phyloP scores from a whole-genome alignment of 2,797 vertebrate species.

The Nasua narica region DNA sequence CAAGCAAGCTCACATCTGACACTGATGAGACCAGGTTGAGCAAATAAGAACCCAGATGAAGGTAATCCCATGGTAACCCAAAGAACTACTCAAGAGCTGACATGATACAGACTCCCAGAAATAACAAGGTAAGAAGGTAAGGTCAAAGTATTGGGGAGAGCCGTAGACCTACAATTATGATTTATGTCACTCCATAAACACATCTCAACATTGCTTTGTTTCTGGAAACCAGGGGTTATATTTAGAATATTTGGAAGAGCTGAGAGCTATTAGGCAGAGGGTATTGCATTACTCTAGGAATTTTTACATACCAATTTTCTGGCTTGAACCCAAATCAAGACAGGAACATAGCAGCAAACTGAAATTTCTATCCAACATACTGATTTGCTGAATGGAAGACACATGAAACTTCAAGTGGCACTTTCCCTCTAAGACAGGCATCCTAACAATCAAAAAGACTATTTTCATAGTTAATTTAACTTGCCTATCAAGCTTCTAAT shows the following conservation, averaged over 20 bases:
- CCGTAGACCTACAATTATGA: not conserved
- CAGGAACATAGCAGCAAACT: not conserved
- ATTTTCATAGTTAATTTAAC: not conserved
- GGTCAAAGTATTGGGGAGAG: not conserved
- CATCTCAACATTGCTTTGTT: not conserved
- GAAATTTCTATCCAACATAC: not conserved
- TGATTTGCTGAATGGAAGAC: not conserved
- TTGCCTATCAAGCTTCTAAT: not conserved
- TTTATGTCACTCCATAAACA: too few relatives aligned
- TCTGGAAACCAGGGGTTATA: not conserved
- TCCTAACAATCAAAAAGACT: not conserved
- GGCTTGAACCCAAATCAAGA: not conserved
- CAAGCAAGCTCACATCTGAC: not conserved
- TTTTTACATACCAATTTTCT: not conserved
- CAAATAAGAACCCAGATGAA: not conserved
- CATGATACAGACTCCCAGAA: not conserved
- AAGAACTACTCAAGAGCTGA: not conserved
- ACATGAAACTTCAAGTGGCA: not conserved
- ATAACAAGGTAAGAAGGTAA: not conserved
- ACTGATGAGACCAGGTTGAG: not conserved
- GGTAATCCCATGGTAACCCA: not conserved
- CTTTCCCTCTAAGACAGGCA: not conserved
- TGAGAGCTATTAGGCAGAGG: not conserved
- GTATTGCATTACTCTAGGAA: not conserved
- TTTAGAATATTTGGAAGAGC: not conserved